Evolutionary conservation across 2,888 invertebrate species (phyloP), one percentile per base, ranked within the genome.

Genomic region (Dolichomitus sp.): DNA sequence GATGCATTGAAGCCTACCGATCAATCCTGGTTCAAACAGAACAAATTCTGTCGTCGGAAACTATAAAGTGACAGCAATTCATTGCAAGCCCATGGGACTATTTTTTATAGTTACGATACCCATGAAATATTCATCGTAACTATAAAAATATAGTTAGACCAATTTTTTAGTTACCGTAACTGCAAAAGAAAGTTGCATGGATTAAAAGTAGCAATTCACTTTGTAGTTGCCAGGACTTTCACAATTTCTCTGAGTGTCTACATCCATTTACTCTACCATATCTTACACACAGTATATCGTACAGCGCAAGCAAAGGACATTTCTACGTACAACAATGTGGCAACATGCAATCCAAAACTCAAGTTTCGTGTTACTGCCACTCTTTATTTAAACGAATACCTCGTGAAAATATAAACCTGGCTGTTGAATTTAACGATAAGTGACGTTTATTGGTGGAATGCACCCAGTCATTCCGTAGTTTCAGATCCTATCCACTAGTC

Each of bases 391-490:
- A 27, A 14, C 27, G 54, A 27, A 27, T 54, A 4, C 12, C 1
- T 14, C 23, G 23, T 27, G 7, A 54, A 11, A 54, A 50, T 50
- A 19, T 1, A 19, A 54, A n/a, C 59, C 37, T 12, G 19, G 23
- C 11, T 2, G 19, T 63, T 9, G 17, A 2, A 17, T 27, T 50
- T 12, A 69, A 17, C 48, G 17, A 50, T 27, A 50, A 59, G 50
- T 68, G 66, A 75, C 66, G 17, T 75, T 66, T 33, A 66, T 66
- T 23, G 54, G 66, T 9, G 27, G 17, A 50, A 4, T 48, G 30
- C 30, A 48, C 12, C 9, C 37, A 9, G 52, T 19, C 19, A 52
- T 52, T 7, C 23, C 19, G 6, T 9, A 23, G 11, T 19, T 52
- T 19, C 7, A 11, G 3, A 45, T 14, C 52, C 9, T 9, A 23